Percentiles rank a stretch among this genome's conserved stretches.
Evolutionary conservation across 2,888 invertebrate genomes (phyloP).

Genomic region (Meiosimyza decipiens): DNA sequence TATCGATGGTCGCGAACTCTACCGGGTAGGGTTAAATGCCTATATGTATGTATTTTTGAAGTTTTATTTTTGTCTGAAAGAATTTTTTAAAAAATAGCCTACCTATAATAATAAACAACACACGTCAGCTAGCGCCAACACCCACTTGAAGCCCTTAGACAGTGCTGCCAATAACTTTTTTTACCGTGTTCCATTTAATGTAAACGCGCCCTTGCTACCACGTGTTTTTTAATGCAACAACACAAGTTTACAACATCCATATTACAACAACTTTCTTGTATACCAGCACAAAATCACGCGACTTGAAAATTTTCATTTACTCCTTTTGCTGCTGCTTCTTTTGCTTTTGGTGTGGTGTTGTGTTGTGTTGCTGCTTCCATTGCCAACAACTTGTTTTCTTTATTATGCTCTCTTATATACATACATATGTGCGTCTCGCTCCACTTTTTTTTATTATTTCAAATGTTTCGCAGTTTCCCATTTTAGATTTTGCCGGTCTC

Average conservation of each 20-base stretch:
- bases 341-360: constrained; percentile 45
- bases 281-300: constrained; percentile 62
- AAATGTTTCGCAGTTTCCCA: background rate
- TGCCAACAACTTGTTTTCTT: constrained; percentile 7
- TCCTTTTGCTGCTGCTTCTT: constrained; percentile 47
- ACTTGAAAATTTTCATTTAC: constrained; percentile 40
- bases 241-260: constrained; percentile 1
- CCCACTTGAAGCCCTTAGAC: background rate
- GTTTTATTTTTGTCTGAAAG: too few relatives aligned
- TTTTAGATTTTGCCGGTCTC: constrained; percentile 14
- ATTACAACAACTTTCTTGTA: constrained; percentile 32
- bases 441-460: background rate
- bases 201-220: constrained; percentile 44
- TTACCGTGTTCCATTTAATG: background rate
- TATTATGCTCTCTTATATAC: background rate
- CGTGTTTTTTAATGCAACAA: constrained; percentile 32
- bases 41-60: too few relatives aligned
- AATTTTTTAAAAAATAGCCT: too few relatives aligned
- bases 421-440: constrained; percentile 34
- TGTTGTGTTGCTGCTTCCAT: constrained; percentile 44
- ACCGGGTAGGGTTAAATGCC: too few relatives aligned
- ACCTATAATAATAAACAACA: too few relatives aligned
- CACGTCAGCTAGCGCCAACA: too few relatives aligned
- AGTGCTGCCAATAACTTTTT: background rate
- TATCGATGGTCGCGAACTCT: too few relatives aligned